Base-by-base conservation (phyloP, 2,888 invertebrate species). In the Sphaerophoria taeniata region DNA sequence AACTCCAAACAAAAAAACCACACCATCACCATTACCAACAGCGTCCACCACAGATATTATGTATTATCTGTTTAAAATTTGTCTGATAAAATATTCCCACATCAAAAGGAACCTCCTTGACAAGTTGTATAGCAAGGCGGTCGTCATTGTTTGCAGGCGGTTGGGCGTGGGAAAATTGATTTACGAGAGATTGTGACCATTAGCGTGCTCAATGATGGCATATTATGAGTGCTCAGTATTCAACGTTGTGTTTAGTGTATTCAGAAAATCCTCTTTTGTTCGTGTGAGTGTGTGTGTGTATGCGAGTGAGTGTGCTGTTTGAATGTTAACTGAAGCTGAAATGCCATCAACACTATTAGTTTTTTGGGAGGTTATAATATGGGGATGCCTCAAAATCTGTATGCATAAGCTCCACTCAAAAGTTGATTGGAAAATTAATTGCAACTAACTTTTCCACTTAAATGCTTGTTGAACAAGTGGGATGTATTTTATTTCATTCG, bases 401-500 rank as follows among this genome's bases (percentile, higher is more conserved):
- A 2, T 36, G 14, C n/a, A 58, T 5, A 34, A 14, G 39, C 14
- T 16, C 49, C 36, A 43, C 36, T 36, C 34, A 36, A 43, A 24
- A 65, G 39, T 63, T 47, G 58, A 72, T 69, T 71, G 45, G 77
- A 56, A 82, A 82, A 78, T 82, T 82, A 78, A 78, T 82, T 82
- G 73, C 58, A 82, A 77, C 69, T 73, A 82, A 73, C 72, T 78
- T 82, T 77, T 78, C 12, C 55, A 69, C 55, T 77, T 24, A 24
- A 24, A 24, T 24, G 72, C 71, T 81, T 81, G 51, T 16, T 71
- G 43, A 78, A 33, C 45, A 51, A 56, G 72, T 39, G 49, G 56
- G 45, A 2, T 31, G 7, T 11, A 43, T 43, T 43, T 43, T 43
- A 43, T 11, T 43, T 3, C 43, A 9, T 43, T 43, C 11, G 4